Evolutionary conservation across 2,888 invertebrate species (phyloP).

Genomic region (Venusia cambrica): DNA sequence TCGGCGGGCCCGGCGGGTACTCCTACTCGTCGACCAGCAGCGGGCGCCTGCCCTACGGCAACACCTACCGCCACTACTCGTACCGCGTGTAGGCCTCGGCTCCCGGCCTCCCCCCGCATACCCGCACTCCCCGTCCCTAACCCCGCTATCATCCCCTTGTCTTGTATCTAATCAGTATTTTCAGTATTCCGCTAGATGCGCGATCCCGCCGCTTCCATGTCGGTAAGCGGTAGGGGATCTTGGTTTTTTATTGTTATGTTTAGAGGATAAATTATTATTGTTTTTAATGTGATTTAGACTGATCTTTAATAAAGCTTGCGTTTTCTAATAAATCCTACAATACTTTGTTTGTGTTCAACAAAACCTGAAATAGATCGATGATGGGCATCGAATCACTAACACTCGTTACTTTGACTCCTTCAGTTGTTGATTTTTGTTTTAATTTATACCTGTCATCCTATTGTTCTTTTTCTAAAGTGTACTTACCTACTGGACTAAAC

Average conservation of each 20-base stretch:
- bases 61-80: slow-evolving; percentile 91
- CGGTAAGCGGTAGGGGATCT: slow-evolving; percentile 65
- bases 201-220: slow-evolving; percentile 70
- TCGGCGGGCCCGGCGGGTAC: slow-evolving; percentile 91
- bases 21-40: slow-evolving; percentile 89
- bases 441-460: slow-evolving; percentile 9
- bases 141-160: slow-evolving; percentile 38
- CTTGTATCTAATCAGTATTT: slow-evolving; percentile 70
- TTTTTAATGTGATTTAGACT: slow-evolving; percentile 69
- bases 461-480: slow-evolving; percentile 14
- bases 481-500: too few species aligned
- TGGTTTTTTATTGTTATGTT: slow-evolving; percentile 60
- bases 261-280: slow-evolving; percentile 51
- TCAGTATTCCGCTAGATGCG: slow-evolving; percentile 51
- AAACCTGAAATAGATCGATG: slow-evolving; percentile 52
- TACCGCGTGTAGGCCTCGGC: slow-evolving; percentile 87
- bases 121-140: slow-evolving; percentile 36
- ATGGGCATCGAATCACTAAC: slow-evolving; percentile 67
- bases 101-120: slow-evolving; percentile 40
- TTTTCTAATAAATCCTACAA: slow-evolving; percentile 63
- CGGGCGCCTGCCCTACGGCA: slow-evolving; percentile 91
- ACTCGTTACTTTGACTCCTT: slow-evolving; percentile 22
- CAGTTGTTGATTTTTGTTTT: slow-evolving; percentile 32
- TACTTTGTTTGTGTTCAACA: slow-evolving; percentile 60
- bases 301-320: slow-evolving; percentile 80